These are phyloP conservation scores for Struthidea cinerea DNA, from an alignment of 2,113 vertebrate genomes.

Conservation along the genomic window DNA sequence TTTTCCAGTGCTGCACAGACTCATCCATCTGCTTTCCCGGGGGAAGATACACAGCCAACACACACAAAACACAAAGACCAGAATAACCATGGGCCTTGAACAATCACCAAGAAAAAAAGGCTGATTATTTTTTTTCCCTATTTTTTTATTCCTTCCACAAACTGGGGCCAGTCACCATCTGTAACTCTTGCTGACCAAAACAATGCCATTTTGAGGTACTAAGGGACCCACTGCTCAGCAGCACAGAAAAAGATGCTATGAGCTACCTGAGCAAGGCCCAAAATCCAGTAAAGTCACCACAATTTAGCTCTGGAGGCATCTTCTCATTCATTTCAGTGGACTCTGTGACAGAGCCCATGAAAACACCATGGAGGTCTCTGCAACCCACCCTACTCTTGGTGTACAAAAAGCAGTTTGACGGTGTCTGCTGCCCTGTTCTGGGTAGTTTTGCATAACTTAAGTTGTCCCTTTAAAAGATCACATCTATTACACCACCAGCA, in stretches of 20 bases:
- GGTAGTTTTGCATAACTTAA: background rate
- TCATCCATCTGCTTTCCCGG: background rate
- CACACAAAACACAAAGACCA: background rate
- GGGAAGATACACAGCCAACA: background rate
- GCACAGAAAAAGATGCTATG: background rate
- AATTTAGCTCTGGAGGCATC: background rate
- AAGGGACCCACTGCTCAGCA: background rate
- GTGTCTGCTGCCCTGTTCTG: background rate
- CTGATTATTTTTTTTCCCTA: background rate
- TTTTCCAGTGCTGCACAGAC: background rate
- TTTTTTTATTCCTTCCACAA: background rate
- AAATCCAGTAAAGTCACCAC: background rate
- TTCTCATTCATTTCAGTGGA: background rate
- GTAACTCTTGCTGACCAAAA: background rate
- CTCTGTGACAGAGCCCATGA: background rate
- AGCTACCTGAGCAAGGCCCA: background rate
- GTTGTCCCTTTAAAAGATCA: background rate
- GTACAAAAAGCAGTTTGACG: background rate
- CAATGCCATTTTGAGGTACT: background rate
- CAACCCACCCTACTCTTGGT: background rate
- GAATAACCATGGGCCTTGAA: background rate
- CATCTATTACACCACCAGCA: background rate
- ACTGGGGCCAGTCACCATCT: background rate
- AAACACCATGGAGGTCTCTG: background rate
- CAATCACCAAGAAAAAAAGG: background rate